Percentiles rank a stretch among this genome's conserved stretches.
These are phyloP conservation scores for Lucilia sericata DNA, from an alignment of 1,140 invertebrate species.

Conservation along the genomic window DNA sequence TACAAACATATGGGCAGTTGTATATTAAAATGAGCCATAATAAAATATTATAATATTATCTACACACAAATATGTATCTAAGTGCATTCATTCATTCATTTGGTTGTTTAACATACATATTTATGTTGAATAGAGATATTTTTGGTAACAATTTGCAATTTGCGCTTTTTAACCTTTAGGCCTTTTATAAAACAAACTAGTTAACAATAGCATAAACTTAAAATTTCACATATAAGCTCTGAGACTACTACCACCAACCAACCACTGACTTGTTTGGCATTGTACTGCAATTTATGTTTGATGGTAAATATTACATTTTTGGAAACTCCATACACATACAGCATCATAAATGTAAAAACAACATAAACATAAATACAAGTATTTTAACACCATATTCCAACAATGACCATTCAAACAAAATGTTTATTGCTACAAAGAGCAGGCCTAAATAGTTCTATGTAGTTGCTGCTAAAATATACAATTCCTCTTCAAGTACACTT, in stretches of 20 bases:
- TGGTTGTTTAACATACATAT: background rate
- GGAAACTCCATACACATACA: background rate
- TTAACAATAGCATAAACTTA: background rate
- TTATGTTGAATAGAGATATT: slow-evolving; percentile 7
- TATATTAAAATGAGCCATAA: background rate
- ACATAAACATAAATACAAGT: background rate
- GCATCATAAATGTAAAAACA: background rate
- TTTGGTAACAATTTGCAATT: slow-evolving; percentile 17
- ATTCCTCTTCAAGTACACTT: background rate
- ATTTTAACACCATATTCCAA: background rate
- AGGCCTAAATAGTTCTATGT: too few species aligned
- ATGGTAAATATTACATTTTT: background rate
- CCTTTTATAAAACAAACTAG: slow-evolving; percentile 20
- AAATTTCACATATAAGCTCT: background rate
- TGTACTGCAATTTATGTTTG: background rate
- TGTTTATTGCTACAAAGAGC: too few species aligned
- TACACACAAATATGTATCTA: background rate
- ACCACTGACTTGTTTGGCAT: background rate
- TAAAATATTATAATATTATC: too few species aligned
- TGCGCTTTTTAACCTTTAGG: slow-evolving; percentile 16
- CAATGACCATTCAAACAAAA: background rate
- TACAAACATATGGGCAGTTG: background rate
- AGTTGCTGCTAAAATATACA: background rate
- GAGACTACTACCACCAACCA: background rate
- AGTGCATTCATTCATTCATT: background rate